phyloP scores from a whole-genome alignment of 2,888 invertebrate genomes.

The Phasia obesa region DNA sequence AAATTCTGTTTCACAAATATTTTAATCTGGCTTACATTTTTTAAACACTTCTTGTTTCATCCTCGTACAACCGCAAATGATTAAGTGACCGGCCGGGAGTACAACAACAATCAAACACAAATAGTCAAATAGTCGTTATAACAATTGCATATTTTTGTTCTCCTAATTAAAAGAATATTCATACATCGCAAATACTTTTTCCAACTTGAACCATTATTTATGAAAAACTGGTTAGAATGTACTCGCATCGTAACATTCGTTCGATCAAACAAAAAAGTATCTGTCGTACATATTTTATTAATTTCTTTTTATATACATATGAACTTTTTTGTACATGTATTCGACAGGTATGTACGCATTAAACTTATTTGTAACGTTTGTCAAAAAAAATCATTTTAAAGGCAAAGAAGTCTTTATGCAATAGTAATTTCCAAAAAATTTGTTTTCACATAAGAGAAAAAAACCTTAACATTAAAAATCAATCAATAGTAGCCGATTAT shows the following conservation, averaged over 20 bases:
- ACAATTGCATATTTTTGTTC: constrained; percentile 28
- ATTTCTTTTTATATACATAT: not conserved
- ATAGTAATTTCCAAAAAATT: too few relatives aligned
- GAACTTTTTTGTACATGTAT: not conserved
- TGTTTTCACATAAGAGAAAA: too few relatives aligned
- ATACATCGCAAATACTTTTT: not conserved
- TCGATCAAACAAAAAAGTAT: not conserved
- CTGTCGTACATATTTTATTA: not conserved
- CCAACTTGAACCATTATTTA: constrained; percentile 34
- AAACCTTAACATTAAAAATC: too few relatives aligned
- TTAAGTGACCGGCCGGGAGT: not conserved
- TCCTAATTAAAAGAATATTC: constrained; percentile 41
- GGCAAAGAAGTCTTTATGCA: too few relatives aligned
- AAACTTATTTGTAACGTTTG: not conserved
- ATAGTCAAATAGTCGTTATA: constrained; percentile 18
- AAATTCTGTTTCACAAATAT: too few relatives aligned
- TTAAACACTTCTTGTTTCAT: too few relatives aligned
- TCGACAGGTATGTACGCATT: not conserved
- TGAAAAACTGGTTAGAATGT: constrained; percentile 31
- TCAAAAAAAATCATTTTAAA: not conserved
- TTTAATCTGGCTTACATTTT: too few relatives aligned
- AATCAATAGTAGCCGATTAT: too few relatives aligned
- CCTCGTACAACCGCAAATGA: not conserved
- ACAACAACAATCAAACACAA: not conserved
- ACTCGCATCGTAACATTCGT: constrained; percentile 12